Evolutionary conservation across 2,797 vertebrate species (phyloP).

Genomic region (Botia almorhae): DNA sequence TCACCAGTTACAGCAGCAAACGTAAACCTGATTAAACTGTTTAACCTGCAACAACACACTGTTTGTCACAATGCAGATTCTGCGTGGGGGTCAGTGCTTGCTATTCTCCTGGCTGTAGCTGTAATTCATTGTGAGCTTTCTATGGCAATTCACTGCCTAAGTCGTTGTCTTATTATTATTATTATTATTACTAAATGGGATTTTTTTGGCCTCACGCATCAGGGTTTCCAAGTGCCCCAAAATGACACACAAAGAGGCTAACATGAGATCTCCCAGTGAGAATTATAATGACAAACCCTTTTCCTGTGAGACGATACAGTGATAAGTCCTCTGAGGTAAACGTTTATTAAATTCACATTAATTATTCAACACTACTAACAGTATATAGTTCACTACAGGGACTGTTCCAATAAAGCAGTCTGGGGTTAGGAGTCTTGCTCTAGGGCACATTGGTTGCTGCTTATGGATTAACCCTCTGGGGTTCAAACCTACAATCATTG

Average conservation of each 20-base stretch:
- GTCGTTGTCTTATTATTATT: conserved; percentile 6
- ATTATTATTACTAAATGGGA: conserved; percentile 42
- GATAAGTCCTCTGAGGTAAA: neutral
- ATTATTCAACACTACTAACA: neutral
- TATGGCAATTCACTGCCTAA: neutral
- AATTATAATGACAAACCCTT: neutral
- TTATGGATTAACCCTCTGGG: neutral
- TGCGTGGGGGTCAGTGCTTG: conserved; percentile 30
- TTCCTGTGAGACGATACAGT: neutral
- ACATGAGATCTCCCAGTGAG: neutral
- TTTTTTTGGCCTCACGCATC: conserved; percentile 8
- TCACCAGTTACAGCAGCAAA: conserved; percentile 52
- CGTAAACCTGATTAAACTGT: conserved; percentile 51
- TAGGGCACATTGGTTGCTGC: neutral
- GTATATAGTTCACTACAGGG: neutral
- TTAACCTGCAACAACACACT: conserved; percentile 51
- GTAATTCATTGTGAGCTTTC: conserved; percentile 36
- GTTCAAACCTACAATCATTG: neutral
- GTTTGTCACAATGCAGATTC: conserved; percentile 49
- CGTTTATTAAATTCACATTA: neutral
- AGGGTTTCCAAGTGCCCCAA: neutral
- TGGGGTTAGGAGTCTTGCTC: neutral
- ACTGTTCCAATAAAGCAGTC: neutral
- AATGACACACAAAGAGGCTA: neutral
- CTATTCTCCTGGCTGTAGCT: conserved; percentile 34